Evolutionary conservation across 2,888 invertebrate genomes (phyloP).

Genomic region (Hypsopygia costalis): DNA sequence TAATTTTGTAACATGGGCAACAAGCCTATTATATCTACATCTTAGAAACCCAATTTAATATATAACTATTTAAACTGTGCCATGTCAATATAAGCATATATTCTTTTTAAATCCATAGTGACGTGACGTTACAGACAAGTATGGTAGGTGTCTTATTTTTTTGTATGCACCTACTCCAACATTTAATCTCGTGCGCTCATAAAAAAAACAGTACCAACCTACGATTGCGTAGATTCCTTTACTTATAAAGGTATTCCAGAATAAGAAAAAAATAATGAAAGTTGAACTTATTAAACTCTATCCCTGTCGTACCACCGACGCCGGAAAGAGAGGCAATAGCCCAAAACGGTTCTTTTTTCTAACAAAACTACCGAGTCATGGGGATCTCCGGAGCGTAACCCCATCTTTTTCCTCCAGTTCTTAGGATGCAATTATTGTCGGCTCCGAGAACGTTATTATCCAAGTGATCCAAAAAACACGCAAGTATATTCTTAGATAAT

Average conservation of each 20-base stretch:
- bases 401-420: slow-evolving; percentile 63
- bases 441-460: slow-evolving; percentile 42
- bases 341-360: slow-evolving; percentile 31
- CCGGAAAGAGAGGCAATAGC: slow-evolving; percentile 31
- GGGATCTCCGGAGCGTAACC: slow-evolving; percentile 59
- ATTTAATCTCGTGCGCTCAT: background rate
- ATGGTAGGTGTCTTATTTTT: background rate
- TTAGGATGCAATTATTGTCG: slow-evolving; percentile 68
- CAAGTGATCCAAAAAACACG: slow-evolving; percentile 40
- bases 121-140: no score
- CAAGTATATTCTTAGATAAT: slow-evolving; percentile 33
- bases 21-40: no score
- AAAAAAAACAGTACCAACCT: slow-evolving; percentile 11
- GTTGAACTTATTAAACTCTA: slow-evolving; percentile 34
- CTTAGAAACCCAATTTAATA: no score
- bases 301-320: slow-evolving; percentile 32
- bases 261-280: slow-evolving; percentile 60
- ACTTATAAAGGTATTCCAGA: slow-evolving; percentile 39
- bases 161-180: no score
- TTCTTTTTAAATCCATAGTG: no score
- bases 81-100: no score
- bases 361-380: slow-evolving; percentile 57
- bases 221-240: slow-evolving; percentile 13
- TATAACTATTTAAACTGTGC: no score
- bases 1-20: no score